phyloP scores from a whole-genome alignment of 2,113 vertebrate species.

The Rhinogobius similis region DNA sequence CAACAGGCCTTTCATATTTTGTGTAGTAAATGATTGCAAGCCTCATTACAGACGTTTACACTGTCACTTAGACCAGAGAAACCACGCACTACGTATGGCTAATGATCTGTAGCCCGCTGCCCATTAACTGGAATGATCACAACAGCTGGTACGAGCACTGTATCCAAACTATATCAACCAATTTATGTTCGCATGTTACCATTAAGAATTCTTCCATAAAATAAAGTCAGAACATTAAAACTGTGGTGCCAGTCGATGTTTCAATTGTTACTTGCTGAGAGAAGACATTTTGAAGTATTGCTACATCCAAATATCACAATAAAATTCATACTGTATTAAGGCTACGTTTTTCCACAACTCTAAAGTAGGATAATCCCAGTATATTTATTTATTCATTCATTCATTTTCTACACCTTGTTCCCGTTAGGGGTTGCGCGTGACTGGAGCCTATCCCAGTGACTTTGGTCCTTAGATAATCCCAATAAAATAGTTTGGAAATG shows the following conservation, averaged over 20 bases:
- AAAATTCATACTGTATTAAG: too few species aligned
- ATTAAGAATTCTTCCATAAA: background rate
- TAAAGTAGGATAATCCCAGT: too few species aligned
- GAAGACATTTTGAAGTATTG: too few species aligned
- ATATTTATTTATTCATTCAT: too few species aligned
- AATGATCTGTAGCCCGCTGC: slow-evolving; percentile 36
- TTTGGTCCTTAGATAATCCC: too few species aligned
- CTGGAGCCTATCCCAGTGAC: too few species aligned
- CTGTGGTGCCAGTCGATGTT: background rate
- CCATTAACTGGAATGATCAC: slow-evolving; percentile 46
- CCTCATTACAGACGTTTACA: background rate
- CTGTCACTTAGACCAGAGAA: slow-evolving; percentile 21
- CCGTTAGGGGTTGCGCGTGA: too few species aligned
- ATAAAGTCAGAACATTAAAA: background rate
- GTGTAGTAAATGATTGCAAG: background rate
- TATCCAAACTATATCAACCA: slow-evolving; percentile 11
- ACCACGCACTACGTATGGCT: slow-evolving; percentile 7
- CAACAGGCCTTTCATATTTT: background rate
- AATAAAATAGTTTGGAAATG: too few species aligned
- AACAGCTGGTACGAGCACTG: slow-evolving; percentile 4
- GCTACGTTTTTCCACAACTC: too few species aligned
- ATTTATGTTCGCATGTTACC: background rate
- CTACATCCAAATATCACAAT: too few species aligned
- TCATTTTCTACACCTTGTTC: too few species aligned
- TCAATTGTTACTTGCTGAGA: too few species aligned